Evolutionary conservation across 2,888 invertebrate genomes (phyloP), one percentile per base, ranked within the genome.

Genomic region (Iselma pallidipennis): DNA sequence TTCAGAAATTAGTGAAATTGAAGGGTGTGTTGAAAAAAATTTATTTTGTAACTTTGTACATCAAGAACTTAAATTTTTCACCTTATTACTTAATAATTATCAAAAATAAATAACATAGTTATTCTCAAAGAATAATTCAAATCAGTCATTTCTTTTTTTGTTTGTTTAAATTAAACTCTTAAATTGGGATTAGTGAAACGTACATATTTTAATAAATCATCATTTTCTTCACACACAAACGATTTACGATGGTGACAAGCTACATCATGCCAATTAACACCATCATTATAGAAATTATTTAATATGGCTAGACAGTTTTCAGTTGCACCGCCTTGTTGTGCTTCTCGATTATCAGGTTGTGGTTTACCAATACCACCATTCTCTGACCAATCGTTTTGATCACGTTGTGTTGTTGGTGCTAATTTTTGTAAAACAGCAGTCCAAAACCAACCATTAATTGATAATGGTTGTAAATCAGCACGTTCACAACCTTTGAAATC

Each of bases 361-460:
- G 94, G 91, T 82, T 89, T 88, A 63, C 91, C 91, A 76, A 94
- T 91, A 71, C 94, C 94, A 74, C 95, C 95, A 68, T 85, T 89
- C 78, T 90, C 90, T 33, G 94, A 94, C 94, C 94, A 94, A 82
- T 94, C 94, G 80, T 92, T 94, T 78, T 94, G 92, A 56, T 87
- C 86, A 55, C 94, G 87, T 83, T 92, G 89, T 59, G 87, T 91
- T 57, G 92, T 90, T 51, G 94, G 91, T 1, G 94, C 91, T 73
- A 95, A 82, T 81, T 94, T 94, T 82, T 91, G 92, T 56, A 92
- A 87, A 73, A 89, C 92, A 33, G 91, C 93, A 21, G 94, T 94
- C 94, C 94, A 95, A 86, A 95, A 95, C 95, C 95, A 95, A 37
- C 95, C 95, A 77, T 94, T 93, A 67, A 94, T 81, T 57, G 87